These are phyloP conservation scores for human (Homo sapiens) DNA, from an alignment of 2,113 vertebrate genomes.

Conservation along the genomic window GRCh38 chr17:9157001-9157500, in stretches of 20 bases:
- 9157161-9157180: background rate
- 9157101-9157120: background rate
- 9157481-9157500: background rate
- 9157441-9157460: background rate
- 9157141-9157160: background rate
- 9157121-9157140: background rate
- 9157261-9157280: background rate
- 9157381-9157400: background rate
- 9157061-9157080: background rate
- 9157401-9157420: background rate
- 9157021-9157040: too few species aligned
- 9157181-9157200: background rate
- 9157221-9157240: background rate
- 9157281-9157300: fast-evolving
- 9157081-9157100: background rate
- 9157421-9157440: background rate
- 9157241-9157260: background rate
- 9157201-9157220: background rate
- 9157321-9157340: background rate
- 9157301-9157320: too few species aligned
- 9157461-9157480: background rate
- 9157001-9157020: too few species aligned
- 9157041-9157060: too few species aligned
- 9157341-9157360: background rate
- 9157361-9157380: background rate